Evolutionary conservation across 1,140 invertebrate species (phyloP), one percentile per base, ranked within the genome.

Genomic region (Solenopsis fugax): DNA sequence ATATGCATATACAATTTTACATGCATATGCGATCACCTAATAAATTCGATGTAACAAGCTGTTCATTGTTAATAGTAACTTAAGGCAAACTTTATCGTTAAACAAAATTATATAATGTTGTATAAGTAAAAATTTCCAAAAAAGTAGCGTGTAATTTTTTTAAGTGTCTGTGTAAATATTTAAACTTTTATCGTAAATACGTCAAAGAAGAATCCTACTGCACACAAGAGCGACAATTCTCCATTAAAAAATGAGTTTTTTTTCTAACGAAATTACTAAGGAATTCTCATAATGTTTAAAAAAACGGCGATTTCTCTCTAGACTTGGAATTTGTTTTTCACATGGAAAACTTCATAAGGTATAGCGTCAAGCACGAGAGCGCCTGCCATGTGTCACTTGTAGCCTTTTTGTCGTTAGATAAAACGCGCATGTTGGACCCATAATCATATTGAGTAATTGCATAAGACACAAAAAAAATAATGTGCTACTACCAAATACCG

Each of bases 371-470:
- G 48, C 29, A 6, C 6, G 45, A 80, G 13, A 18, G 76, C 41
- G 45, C 10, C 18, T 2, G 45, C 45, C 29, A 52, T 48, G 45
- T 67, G 76, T 37, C 29, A 7, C 45, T 52, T 29, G 18, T 24
- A 54, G 0, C 6, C 18, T 80, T 54, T 52, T 80, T 67, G 21
- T 64, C 29, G 2, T 78, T 48, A 62, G 21, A 24, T 48, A 62
- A 48, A 72, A 72, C 12, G 45, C 29, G 29, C 45, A 67, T 7
- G 76, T 67, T 65, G 29, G 45, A 6, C 13, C 24, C 48, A 54
- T 67, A 67, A 67, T 80, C 7, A n/a, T 37, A 65, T 78, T 65
- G 2, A 29, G 29, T 1, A 78, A n/a, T 78, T 6, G 13, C 24
- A 6, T 24, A 34, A 78, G 18, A 7, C 34, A 24, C 21, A 58